Percentiles rank a stretch among this genome's conserved stretches.
phyloP scores from a whole-genome alignment of 2,113 vertebrate genomes.

The Scopus umbretta region DNA sequence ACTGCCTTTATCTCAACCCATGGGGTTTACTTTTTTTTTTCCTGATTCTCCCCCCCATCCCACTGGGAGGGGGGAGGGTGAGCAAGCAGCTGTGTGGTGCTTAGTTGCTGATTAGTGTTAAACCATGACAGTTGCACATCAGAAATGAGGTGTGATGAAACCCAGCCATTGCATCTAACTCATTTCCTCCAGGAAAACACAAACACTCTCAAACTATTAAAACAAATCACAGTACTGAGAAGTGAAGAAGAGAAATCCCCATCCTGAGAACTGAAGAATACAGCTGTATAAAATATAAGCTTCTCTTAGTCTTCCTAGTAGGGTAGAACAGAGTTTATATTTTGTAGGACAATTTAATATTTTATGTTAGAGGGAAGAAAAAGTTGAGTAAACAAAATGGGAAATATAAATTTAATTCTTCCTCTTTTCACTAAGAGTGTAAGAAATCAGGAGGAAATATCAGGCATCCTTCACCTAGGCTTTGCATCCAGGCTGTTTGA shows the following conservation, averaged over 20 bases:
- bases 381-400: background rate
- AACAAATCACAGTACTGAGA: background rate
- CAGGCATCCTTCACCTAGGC: background rate
- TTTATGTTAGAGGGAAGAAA: background rate
- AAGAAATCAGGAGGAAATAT: background rate
- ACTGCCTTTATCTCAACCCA: too few relatives aligned
- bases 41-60: too few relatives aligned
- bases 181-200: background rate
- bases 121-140: too few relatives aligned
- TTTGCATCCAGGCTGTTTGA: background rate
- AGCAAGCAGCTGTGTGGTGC: too few relatives aligned
- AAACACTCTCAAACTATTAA: background rate
- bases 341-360: background rate
- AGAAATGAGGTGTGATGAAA: background rate
- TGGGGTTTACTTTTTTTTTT: too few relatives aligned
- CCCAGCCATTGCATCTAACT: background rate
- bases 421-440: background rate
- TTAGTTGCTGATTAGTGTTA: too few relatives aligned
- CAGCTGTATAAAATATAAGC: background rate
- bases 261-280: background rate
- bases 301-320: background rate
- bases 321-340: background rate
- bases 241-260: background rate
- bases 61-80: too few relatives aligned
- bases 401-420: background rate